phyloP scores from a whole-genome alignment of 2,797 vertebrate species.

The Betta splendens region DNA sequence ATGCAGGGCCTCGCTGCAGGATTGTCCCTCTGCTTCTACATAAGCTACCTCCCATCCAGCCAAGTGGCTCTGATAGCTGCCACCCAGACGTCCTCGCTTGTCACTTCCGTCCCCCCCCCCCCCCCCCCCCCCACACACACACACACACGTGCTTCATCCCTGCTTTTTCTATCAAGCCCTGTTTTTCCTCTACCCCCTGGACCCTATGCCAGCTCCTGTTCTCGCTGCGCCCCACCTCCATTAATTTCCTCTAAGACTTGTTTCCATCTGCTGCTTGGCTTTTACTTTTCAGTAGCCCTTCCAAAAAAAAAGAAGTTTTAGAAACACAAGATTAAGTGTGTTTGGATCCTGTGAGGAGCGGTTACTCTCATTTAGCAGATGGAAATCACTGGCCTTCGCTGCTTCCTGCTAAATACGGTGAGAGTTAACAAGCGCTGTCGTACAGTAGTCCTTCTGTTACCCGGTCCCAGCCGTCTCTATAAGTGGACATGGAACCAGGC shows the following conservation, averaged over 20 bases:
- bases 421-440: conserved; percentile 42
- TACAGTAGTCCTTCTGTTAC: conserved; percentile 9
- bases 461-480: conserved; percentile 31
- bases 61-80: conserved; percentile 39
- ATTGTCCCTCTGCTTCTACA: conserved; percentile 32
- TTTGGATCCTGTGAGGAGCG: conserved; percentile 36
- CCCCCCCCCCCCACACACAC: too few relatives aligned
- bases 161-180: conserved; percentile 1
- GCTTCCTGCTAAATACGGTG: conserved; percentile 15
- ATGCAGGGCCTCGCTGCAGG: conserved; percentile 54
- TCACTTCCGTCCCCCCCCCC: too few relatives aligned
- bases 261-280: conserved; percentile 62
- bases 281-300: conserved; percentile 18
- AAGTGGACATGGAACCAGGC: conserved; percentile 16
- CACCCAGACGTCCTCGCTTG: conserved; percentile 29
- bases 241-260: conserved; percentile 62
- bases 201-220: conserved; percentile 48
- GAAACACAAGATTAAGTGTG: conserved; percentile 50
- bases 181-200: conserved; percentile 36
- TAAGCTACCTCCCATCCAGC: conserved; percentile 52
- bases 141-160: conserved; percentile 19
- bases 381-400: conserved; percentile 26
- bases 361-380: conserved; percentile 37
- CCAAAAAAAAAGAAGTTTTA: conserved; percentile 36
- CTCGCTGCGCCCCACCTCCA: conserved; percentile 33